Conservation (phyloP, 2,888 invertebrate genomes). For the Macropis europaea region DNA sequence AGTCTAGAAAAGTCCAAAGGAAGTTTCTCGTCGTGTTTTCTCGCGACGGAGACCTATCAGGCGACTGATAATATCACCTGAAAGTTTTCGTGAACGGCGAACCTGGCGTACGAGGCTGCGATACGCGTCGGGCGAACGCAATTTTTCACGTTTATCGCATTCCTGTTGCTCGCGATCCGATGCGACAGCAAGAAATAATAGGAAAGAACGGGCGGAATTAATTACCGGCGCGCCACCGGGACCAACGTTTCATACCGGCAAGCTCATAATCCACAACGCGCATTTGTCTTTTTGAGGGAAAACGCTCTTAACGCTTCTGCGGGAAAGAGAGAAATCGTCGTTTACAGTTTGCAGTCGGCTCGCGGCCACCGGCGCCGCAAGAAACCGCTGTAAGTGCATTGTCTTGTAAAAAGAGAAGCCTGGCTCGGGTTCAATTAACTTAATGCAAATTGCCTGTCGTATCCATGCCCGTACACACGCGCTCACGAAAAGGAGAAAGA, state of each 20-base stretch:
- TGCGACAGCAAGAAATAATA: constrained; percentile 56
- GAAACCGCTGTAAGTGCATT: constrained; percentile 63
- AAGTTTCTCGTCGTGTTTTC: not conserved
- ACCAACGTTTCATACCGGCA: constrained; percentile 50
- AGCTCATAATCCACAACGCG: constrained; percentile 68
- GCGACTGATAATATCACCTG: constrained; percentile 42
- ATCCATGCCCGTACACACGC: constrained; percentile 50
- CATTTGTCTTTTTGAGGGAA: constrained; percentile 66
- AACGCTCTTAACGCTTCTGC: constrained; percentile 57
- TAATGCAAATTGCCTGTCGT: constrained; percentile 64
- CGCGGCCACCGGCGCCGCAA: constrained; percentile 32
- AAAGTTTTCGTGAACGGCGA: constrained; percentile 40
- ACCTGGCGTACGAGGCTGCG: constrained; percentile 28
- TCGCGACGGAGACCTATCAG: constrained; percentile 16
- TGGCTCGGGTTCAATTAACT: constrained; percentile 60
- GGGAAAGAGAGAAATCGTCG: not conserved
- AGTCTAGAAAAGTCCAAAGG: not conserved
- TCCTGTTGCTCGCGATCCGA: constrained; percentile 51
- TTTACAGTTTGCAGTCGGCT: constrained; percentile 34
- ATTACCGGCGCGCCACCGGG: constrained; percentile 54
- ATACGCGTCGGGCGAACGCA: constrained; percentile 37
- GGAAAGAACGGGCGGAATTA: constrained; percentile 59
- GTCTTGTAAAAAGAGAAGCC: constrained; percentile 62
- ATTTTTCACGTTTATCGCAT: constrained; percentile 62
- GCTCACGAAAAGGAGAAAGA: constrained; percentile 20